Evolutionary conservation across 1,140 invertebrate species (phyloP).

Genomic region (Caenorhabditis inopinata): DNA sequence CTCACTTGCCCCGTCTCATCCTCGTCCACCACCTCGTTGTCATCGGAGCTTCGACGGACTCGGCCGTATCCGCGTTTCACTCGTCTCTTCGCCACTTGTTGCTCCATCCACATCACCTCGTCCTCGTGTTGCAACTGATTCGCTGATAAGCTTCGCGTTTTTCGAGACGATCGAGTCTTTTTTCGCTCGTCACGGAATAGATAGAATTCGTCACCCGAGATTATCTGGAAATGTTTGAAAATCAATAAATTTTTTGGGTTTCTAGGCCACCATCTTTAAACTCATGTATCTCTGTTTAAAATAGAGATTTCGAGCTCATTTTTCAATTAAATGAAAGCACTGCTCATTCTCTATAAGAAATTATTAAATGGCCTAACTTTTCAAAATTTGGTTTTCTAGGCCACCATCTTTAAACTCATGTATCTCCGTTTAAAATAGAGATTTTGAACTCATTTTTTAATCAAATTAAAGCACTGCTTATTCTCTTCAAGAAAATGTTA

Average conservation of each 20-base stretch:
- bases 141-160: constrained; percentile 40
- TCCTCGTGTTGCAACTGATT: constrained; percentile 41
- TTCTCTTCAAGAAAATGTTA: too few species aligned
- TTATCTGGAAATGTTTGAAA: constrained; percentile 50
- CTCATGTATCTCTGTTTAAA: constrained; percentile 48
- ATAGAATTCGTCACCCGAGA: constrained; percentile 56
- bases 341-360: too few species aligned
- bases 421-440: too few species aligned
- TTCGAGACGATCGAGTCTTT: constrained; percentile 47
- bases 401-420: too few species aligned
- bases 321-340: too few species aligned
- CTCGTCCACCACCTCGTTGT: background rate
- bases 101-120: constrained; percentile 79
- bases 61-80: constrained; percentile 78
- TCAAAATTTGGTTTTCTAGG: too few species aligned
- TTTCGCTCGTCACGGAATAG: constrained; percentile 47
- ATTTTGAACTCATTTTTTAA: too few species aligned
- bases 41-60: background rate
- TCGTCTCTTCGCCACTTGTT: constrained; percentile 83
- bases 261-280: too few species aligned
- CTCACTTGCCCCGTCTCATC: constrained; percentile 9
- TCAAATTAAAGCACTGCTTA: too few species aligned
- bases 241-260: background rate
- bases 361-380: too few species aligned
- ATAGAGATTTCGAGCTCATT: too few species aligned